Evolutionary conservation across 2,797 vertebrate genomes (phyloP).

Genomic region (Eurystomus glaucurus): DNA sequence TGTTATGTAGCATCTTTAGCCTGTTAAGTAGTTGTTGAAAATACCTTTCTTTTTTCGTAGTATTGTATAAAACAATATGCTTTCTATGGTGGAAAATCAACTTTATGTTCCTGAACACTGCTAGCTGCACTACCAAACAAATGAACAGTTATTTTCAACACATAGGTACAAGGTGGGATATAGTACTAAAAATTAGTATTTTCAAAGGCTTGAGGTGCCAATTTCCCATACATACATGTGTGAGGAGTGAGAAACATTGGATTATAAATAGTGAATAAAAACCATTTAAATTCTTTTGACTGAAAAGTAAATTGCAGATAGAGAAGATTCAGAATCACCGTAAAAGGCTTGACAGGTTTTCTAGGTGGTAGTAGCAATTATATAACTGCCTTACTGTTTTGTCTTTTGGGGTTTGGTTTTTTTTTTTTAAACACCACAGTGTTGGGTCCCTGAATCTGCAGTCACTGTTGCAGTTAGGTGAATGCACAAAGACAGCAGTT

Average conservation of each 20-base stretch:
- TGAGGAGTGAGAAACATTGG: neutral
- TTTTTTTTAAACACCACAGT: neutral
- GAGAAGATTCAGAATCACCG: neutral
- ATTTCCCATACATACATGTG: neutral
- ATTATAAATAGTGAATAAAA: neutral
- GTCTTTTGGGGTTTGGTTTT: too few relatives aligned
- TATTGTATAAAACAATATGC: neutral
- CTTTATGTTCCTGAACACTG: neutral
- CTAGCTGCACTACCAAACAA: neutral
- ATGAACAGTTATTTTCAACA: neutral
- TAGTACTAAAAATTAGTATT: neutral
- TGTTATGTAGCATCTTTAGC: neutral
- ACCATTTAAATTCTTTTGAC: neutral
- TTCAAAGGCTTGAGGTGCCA: neutral
- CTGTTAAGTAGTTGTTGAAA: neutral
- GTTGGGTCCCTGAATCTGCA: neutral
- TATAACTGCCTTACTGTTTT: neutral
- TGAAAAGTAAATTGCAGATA: neutral
- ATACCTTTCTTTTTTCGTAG: neutral
- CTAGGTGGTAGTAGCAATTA: neutral
- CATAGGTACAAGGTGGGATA: neutral
- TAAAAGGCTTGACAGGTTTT: neutral
- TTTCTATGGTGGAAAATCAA: neutral
- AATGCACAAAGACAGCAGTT: neutral
- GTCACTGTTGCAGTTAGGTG: neutral